phyloP scores from a whole-genome alignment of 2,888 invertebrate genomes.

The Trichogramma evanescens region DNA sequence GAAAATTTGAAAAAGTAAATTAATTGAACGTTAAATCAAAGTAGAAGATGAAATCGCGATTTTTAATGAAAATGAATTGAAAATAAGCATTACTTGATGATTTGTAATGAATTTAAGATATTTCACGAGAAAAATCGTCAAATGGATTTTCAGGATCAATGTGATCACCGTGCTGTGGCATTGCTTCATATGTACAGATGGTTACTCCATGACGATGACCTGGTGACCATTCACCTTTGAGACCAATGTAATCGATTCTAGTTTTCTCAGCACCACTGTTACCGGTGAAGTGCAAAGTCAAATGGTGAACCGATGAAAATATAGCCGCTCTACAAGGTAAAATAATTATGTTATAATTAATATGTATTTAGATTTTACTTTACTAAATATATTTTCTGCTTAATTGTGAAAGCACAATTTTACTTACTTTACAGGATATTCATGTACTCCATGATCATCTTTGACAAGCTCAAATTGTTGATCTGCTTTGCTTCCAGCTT shows the following conservation, averaged over 20 bases:
- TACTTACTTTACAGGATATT: conserved; percentile 84
- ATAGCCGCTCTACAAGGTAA: conserved; percentile 69
- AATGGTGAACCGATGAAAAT: conserved; percentile 82
- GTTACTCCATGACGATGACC: conserved; percentile 83
- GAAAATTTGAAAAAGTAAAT: conserved; percentile 5
- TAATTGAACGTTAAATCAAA: background rate
- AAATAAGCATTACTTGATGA: background rate
- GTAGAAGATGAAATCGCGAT: background rate
- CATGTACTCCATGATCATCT: conserved; percentile 72
- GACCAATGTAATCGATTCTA: conserved; percentile 86
- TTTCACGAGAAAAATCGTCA: conserved; percentile 17
- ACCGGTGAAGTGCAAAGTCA: conserved; percentile 82
- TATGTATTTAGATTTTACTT: background rate
- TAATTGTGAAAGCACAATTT: background rate
- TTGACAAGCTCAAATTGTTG: conserved; percentile 83
- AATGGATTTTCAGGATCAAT: conserved; percentile 46
- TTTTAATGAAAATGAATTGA: background rate
- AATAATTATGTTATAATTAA: background rate
- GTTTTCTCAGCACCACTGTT: conserved; percentile 84
- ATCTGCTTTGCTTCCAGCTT: conserved; percentile 65
- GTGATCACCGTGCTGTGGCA: conserved; percentile 81
- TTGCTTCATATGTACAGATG: conserved; percentile 82
- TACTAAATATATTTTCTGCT: background rate
- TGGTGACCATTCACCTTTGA: conserved; percentile 86
- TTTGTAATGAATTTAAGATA: conserved; percentile 14